Percentiles rank a stretch among this genome's conserved stretches.
Evolutionary conservation across 2,797 vertebrate genomes (phyloP).

Genomic region (Gobio occitaniae): DNA sequence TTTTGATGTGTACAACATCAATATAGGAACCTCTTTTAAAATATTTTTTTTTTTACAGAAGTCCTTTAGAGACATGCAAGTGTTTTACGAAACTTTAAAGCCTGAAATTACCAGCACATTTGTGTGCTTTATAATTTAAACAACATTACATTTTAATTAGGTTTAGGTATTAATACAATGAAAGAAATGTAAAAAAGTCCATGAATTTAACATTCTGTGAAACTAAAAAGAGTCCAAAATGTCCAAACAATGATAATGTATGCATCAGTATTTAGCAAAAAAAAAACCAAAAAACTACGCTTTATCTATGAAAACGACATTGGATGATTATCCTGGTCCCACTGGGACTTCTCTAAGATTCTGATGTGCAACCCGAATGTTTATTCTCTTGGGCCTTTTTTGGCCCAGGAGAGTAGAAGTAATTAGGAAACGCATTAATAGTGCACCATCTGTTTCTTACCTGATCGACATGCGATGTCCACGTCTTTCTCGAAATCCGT

Average conservation of each 20-base stretch:
- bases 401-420: conserved; percentile 53
- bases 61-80: neutral
- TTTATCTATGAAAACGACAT: neutral
- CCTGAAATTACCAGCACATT: neutral
- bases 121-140: conserved; percentile 4
- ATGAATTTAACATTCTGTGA: neutral
- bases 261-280: neutral
- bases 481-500: conserved; percentile 99
- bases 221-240: neutral
- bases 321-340: neutral
- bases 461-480: conserved; percentile 99
- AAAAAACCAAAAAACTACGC: neutral
- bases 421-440: conserved; percentile 60
- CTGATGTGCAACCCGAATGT: conserved; percentile 65
- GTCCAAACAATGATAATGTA: neutral
- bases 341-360: conserved; percentile 46
- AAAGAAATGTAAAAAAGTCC: too few species aligned
- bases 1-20: conserved; percentile 48
- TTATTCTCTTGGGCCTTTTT: conserved; percentile 68
- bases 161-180: neutral
- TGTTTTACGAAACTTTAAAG: neutral
- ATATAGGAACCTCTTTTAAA: conserved; percentile 67
- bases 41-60: conserved; percentile 33
- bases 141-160: neutral
- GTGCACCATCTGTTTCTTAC: conserved; percentile 80